A percentile compares a stretch with the other conserved stretches of the same genome.
These are phyloP conservation scores for Cassiopea xamachana DNA, from an alignment of 30 jellyfish, hydroid and myxozoan species.

Conservation along the genomic window DNA sequence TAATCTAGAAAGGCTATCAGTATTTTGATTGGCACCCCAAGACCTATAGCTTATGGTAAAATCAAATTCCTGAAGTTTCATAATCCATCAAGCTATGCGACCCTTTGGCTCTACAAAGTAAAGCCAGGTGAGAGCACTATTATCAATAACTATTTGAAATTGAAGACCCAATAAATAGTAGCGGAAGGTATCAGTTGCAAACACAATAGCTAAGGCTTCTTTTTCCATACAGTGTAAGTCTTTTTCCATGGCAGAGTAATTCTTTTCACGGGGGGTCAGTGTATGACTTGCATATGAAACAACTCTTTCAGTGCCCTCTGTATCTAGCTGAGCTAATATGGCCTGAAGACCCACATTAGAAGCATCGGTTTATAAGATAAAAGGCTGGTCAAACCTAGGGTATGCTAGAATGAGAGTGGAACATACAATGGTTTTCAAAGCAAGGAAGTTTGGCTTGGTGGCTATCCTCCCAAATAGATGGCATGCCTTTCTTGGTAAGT, in stretches of 20 bases:
- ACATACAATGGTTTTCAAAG: background rate
- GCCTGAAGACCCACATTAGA: slow-evolving; percentile 36
- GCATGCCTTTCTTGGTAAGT: slow-evolving; percentile 13
- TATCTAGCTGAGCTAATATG: slow-evolving; percentile 36
- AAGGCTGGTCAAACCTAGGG: slow-evolving; percentile 42
- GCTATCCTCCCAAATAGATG: slow-evolving; percentile 16
- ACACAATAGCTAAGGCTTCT: slow-evolving; percentile 49
- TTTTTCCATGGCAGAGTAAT: slow-evolving; percentile 31
- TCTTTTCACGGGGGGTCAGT: slow-evolving; percentile 3
- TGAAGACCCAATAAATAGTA: slow-evolving; percentile 32
- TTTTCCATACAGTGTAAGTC: background rate
- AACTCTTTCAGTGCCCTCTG: slow-evolving; percentile 26
- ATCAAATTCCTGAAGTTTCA: background rate
- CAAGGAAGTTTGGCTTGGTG: slow-evolving; percentile 19
- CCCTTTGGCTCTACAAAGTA: slow-evolving; percentile 58
- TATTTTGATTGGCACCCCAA: background rate
- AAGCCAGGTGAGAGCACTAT: slow-evolving; percentile 64
- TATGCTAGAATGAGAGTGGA: slow-evolving; percentile 54
- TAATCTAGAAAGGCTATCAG: background rate
- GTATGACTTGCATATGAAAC: slow-evolving; percentile 51
- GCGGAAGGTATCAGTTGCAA: slow-evolving; percentile 35
- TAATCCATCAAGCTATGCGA: background rate
- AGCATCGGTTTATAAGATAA: slow-evolving; percentile 40
- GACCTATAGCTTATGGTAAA: background rate
- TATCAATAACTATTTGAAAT: slow-evolving; percentile 40